A percentile compares a stretch with the other conserved stretches of the same genome.
Conservation (phyloP, 2,888 invertebrate genomes). For the Oligia fasciuncula region DNA sequence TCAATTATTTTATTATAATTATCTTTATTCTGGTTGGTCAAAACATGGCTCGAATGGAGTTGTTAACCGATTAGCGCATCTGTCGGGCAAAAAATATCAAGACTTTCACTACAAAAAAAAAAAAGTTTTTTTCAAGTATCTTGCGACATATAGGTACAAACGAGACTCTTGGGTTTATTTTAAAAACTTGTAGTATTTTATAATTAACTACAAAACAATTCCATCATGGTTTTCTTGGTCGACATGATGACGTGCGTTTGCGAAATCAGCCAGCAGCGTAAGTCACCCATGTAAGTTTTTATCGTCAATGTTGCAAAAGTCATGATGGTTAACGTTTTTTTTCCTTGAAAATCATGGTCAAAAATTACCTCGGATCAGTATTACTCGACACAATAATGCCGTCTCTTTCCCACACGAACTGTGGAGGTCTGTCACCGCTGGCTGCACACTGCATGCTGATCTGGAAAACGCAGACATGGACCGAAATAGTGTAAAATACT, state of each 20-base stretch:
- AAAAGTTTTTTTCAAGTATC: background rate
- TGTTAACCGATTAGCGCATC: background rate
- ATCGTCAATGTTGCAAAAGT: background rate
- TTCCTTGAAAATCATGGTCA: background rate
- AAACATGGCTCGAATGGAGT: background rate
- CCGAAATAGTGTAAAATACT: background rate
- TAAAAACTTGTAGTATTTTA: background rate
- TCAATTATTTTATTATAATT: background rate
- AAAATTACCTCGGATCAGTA: conserved; percentile 83
- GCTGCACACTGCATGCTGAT: conserved; percentile 88
- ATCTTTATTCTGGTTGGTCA: background rate
- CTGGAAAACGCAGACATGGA: conserved; percentile 67
- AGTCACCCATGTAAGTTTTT: background rate
- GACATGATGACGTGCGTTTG: background rate
- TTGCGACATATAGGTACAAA: background rate
- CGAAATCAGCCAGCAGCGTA: background rate
- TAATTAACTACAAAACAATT: background rate
- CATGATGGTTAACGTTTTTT: background rate
- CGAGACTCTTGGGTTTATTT: background rate
- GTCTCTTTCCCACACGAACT: conserved; percentile 86
- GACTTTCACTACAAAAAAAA: background rate
- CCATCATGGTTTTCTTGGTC: background rate
- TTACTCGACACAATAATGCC: conserved; percentile 83
- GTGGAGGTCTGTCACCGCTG: conserved; percentile 83
- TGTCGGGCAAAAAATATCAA: background rate